Evolutionary conservation across 1,140 invertebrate genomes (phyloP).

Genomic region (Pseudomyrmex sp.): DNA sequence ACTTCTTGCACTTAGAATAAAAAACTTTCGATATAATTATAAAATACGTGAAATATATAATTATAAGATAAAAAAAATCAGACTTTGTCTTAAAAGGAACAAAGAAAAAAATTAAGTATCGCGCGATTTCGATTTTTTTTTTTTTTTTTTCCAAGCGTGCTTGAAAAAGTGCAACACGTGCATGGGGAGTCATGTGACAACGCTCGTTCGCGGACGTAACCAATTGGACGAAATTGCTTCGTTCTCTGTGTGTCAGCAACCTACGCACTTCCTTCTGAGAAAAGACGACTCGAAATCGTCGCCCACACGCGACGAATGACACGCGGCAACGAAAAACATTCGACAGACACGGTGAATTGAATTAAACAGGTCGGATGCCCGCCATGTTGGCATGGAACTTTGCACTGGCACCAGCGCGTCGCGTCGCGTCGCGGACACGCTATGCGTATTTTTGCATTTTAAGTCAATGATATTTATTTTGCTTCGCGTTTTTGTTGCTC

Average conservation of each 20-base stretch:
- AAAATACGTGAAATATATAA: too few species aligned
- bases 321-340: slow-evolving; percentile 50
- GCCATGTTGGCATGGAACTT: slow-evolving; percentile 42
- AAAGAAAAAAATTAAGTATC: too few species aligned
- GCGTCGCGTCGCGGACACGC: too few species aligned
- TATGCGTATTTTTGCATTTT: slow-evolving; percentile 33
- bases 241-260: slow-evolving; percentile 50
- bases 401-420: background rate
- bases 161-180: slow-evolving; percentile 11
- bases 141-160: background rate
- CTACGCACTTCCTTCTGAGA: slow-evolving; percentile 70
- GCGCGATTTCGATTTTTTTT: too few species aligned
- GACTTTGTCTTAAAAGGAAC: too few species aligned
- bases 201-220: slow-evolving; percentile 68
- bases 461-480: background rate
- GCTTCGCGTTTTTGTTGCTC: too few species aligned
- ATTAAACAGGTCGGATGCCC: slow-evolving; percentile 43
- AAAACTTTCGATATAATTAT: too few species aligned
- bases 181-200: slow-evolving; percentile 2
- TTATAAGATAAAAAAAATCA: too few species aligned
- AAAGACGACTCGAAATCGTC: slow-evolving; percentile 41
- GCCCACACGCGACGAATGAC: slow-evolving; percentile 37
- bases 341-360: slow-evolving; percentile 41
- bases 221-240: slow-evolving; percentile 68
- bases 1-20: too few species aligned